phyloP scores from a whole-genome alignment of 2,797 vertebrate genomes.

The Enteromius argenteus region DNA sequence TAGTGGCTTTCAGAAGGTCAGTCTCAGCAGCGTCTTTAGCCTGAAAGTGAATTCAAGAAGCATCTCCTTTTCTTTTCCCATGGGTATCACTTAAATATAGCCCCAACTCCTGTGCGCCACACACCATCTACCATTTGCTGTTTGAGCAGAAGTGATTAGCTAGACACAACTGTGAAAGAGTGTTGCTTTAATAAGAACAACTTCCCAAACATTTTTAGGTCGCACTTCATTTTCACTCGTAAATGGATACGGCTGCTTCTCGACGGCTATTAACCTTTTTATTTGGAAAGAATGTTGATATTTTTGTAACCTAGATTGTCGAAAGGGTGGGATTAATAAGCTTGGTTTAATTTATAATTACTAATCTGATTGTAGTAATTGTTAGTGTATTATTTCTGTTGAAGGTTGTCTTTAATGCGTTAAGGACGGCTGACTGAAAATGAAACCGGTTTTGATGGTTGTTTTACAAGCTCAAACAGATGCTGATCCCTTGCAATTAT shows the following conservation, averaged over 20 bases:
- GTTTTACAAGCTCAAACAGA: constrained; percentile 11
- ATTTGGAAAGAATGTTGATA: constrained; percentile 2
- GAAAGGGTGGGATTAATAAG: not conserved
- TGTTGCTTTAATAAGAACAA: constrained; percentile 84
- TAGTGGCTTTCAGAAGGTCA: constrained; percentile 84
- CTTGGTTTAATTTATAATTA: not conserved
- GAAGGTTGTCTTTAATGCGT: not conserved
- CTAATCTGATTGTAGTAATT: not conserved
- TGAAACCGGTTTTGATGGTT: not conserved
- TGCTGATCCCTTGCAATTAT: not conserved
- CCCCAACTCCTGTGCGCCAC: constrained; percentile 73
- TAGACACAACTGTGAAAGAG: constrained; percentile 93
- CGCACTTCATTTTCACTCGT: constrained; percentile 72
- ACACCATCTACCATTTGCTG: constrained; percentile 88
- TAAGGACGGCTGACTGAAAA: not conserved
- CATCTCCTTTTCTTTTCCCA: constrained; percentile 91
- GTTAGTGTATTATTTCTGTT: not conserved
- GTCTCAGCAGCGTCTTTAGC: constrained; percentile 90
- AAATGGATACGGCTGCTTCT: constrained; percentile 61
- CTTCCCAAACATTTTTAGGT: constrained; percentile 75
- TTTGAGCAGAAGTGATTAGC: constrained; percentile 94
- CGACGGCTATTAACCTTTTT: constrained; percentile 27
- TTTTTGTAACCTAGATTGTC: constrained; percentile 5
- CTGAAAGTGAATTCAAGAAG: constrained; percentile 83
- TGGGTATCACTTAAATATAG: constrained; percentile 96